Evolutionary conservation across 2,888 invertebrate genomes (phyloP), one percentile per base, ranked within the genome.

Genomic region (Teleogryllus oceanicus): DNA sequence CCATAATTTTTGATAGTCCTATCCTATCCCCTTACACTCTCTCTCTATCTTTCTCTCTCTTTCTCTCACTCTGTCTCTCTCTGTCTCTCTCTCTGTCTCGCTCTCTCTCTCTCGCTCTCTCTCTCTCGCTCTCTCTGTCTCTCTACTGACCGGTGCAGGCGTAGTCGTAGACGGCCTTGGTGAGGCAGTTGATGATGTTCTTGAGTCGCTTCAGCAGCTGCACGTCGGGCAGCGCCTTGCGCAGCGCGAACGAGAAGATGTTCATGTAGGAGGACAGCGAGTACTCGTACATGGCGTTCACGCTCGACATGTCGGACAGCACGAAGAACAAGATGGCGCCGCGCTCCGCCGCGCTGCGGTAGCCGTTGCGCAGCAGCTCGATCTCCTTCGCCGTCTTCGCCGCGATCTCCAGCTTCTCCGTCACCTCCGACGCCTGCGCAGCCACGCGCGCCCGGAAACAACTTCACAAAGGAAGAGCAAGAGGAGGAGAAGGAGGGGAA

Each of bases 281-380:
- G 87, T 96, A 97, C 85, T 97, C 97, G 85, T 97, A 97, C 97
- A 97, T 97, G 74, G 91, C 88, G 86, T 95, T 96, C 4, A 97
- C 94, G 0, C 91, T 90, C 0, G 96, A 93, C 95, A 97, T 95
- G 85, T 97, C 96, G 0, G 95, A 92, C 24, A 97, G 88, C 0
- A 96, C 95, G 86, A 97, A 97, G 88, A 96, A 97, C 78, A 97
- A 88, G 78, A 96, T 93, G 8, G 97, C 96, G 10, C 96, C 97
- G 79, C 96, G 90, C 84, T 91, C 92, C 0, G 97, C 96, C 0
- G 93, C 96, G 0, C 94, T 91, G 50, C 96, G 90, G 88, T 97
- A 97, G 0, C 94, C 94, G 84, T 96, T 94, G 77, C 97, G 89
- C 0, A 96, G 88, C 80, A 90, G 90, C 85, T 97, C 96, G 82